Conservation (phyloP, 2,113 vertebrate genomes). For the Sinosuthora webbiana region DNA sequence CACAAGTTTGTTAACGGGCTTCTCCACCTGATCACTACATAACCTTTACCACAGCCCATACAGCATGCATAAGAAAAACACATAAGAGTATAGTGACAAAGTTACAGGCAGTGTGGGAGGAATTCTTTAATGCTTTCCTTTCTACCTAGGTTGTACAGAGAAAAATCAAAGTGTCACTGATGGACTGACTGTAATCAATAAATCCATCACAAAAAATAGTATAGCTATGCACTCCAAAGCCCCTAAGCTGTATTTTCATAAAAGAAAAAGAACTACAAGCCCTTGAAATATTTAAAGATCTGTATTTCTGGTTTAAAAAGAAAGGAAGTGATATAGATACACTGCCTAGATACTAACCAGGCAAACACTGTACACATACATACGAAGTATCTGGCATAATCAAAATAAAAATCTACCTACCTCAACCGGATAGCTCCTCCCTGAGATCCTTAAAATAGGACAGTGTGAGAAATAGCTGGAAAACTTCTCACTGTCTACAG, state of each 20-base stretch:
- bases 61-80: accelerated
- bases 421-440: conserved; percentile 94
- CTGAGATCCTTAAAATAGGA: conserved; percentile 90
- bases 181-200: neutral
- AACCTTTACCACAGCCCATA: neutral
- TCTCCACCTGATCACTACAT: neutral
- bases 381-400: neutral
- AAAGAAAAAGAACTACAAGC: neutral
- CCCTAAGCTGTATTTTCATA: neutral
- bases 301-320: neutral
- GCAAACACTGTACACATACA: neutral
- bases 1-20: neutral
- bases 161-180: neutral
- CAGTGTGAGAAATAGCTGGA: conserved; percentile 93
- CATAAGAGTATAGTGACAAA: accelerated
- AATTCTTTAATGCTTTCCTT: neutral
- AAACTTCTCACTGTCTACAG: conserved; percentile 93
- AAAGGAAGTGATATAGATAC: neutral
- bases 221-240: neutral
- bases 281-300: neutral
- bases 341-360: neutral
- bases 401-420: conserved; percentile 61
- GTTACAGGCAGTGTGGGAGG: accelerated
- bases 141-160: neutral
- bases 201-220: neutral